Conservation (phyloP, 2,888 invertebrate species). For the Bembecia ichneumoniformis region DNA sequence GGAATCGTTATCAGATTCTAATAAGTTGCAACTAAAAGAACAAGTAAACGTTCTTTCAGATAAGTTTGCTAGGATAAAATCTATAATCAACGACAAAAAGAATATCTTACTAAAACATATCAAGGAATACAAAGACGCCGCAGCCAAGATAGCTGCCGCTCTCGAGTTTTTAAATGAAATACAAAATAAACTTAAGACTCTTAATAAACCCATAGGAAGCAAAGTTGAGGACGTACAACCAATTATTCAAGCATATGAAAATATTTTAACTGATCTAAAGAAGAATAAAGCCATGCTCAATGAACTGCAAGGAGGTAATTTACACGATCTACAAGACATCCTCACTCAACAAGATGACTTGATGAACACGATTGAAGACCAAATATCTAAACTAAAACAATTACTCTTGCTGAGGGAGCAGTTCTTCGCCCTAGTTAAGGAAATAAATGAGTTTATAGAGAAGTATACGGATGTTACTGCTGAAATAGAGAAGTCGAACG, state of each 20-base stretch:
- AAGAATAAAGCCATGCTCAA: slow-evolving; percentile 83
- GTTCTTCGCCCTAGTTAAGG: slow-evolving; percentile 87
- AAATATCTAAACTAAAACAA: slow-evolving; percentile 85
- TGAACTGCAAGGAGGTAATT: slow-evolving; percentile 81
- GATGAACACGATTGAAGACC: slow-evolving; percentile 87
- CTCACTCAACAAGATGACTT: slow-evolving; percentile 88
- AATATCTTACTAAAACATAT: slow-evolving; percentile 82
- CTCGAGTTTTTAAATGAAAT: slow-evolving; percentile 84
- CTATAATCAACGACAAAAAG: slow-evolving; percentile 82
- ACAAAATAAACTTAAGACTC: slow-evolving; percentile 85
- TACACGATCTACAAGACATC: slow-evolving; percentile 85
- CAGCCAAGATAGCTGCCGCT: slow-evolving; percentile 84
- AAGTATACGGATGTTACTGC: slow-evolving; percentile 88
- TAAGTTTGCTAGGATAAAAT: slow-evolving; percentile 81
- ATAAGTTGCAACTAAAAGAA: slow-evolving; percentile 86
- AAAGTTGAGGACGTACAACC: slow-evolving; percentile 91
- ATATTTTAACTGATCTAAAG: slow-evolving; percentile 82
- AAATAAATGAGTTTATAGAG: slow-evolving; percentile 88
- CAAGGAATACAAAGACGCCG: slow-evolving; percentile 85
- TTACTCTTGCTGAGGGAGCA: slow-evolving; percentile 87
- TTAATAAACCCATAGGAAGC: slow-evolving; percentile 89
- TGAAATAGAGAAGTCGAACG: slow-evolving; percentile 88
- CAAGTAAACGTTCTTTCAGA: slow-evolving; percentile 84
- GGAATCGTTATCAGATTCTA: slow-evolving; percentile 86
- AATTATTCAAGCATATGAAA: slow-evolving; percentile 83